Evolutionary conservation across 92 coral and sea anemone species (phyloP), one percentile per base, ranked within the genome.

Genomic region (Palythoa heliodiscus): DNA sequence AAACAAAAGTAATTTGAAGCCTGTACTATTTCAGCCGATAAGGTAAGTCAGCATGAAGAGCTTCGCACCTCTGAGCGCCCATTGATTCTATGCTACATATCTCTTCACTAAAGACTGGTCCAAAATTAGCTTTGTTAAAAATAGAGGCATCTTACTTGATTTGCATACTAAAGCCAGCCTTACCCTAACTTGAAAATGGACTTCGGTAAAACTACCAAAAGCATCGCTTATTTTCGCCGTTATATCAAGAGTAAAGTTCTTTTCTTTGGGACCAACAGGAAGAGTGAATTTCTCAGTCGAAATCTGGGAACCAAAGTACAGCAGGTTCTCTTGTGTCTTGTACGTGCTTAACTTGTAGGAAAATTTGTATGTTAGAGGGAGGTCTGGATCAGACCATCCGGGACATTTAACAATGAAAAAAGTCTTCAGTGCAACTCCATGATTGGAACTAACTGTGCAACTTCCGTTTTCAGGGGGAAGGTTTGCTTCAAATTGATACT

Each of bases 381-480:
- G 66, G 73, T 88, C 91, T 76, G 40, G 69, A 55, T 88, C 91
- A 3, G 37, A 48, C 91, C 91, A 88, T 7, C 91, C 77, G 38
- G 78, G 82, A 77, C 91, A 88, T 8, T 50, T 22, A 10, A 88
- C 88, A 4, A 24, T 40, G 77, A 88, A 88, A 47, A 47, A 22
- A 64, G 91, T 88, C 54, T 71, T 55, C 20, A 93, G 54, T 11
- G 87, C 90, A 53, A 58, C 52, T 16, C 97, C 97, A 52, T 71
- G 77, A 6, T 25, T 29, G 4, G 97, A 89, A 67, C 79, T 55
- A 48, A 93, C 82, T 16, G 24, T 77, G 60, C 97, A 93, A 22
- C 29, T 69, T 86, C 97, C 97, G 29, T 82, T 78, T 54, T 13
- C 75, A 12, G 97, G 97, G 23, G 89, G 84, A 11, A 71, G 20